Conservation (phyloP, 2,888 invertebrate species). For the Acanthopleura granulata region DNA sequence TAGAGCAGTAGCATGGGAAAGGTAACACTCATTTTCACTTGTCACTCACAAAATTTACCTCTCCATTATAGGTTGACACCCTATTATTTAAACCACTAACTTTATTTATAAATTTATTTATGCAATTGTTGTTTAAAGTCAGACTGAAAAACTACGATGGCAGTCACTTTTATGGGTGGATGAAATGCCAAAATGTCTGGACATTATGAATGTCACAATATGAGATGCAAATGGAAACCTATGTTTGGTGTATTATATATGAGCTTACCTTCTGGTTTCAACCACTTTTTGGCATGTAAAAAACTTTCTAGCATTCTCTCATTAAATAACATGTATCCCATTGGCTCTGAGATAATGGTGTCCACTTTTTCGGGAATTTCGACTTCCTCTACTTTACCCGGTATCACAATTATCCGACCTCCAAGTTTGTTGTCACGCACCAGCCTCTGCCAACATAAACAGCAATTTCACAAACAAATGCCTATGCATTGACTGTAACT, state of each 20-base stretch:
- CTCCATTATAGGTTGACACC: too few relatives aligned
- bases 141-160: too few relatives aligned
- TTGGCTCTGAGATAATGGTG: constrained; percentile 98
- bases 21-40: too few relatives aligned
- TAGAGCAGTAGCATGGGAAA: too few relatives aligned
- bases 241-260: constrained; percentile 1
- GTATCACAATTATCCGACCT: constrained; percentile 90
- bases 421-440: constrained; percentile 91
- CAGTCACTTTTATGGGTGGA: too few relatives aligned
- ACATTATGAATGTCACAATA: not conserved
- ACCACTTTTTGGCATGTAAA: constrained; percentile 98
- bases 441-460: constrained; percentile 74
- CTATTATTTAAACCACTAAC: too few relatives aligned
- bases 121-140: too few relatives aligned
- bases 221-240: not conserved
- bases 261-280: constrained; percentile 77
- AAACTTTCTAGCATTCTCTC: constrained; percentile 99
- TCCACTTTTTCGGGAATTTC: constrained; percentile 95
- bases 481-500: too few relatives aligned
- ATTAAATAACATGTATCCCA: constrained; percentile 99
- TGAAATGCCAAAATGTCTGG: not conserved
- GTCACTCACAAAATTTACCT: too few relatives aligned
- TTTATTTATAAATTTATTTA: too few relatives aligned
- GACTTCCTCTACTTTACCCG: constrained; percentile 99
- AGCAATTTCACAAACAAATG: not conserved